Evolutionary conservation across 2,888 invertebrate genomes (phyloP).

Genomic region (Luperina nickerlii): DNA sequence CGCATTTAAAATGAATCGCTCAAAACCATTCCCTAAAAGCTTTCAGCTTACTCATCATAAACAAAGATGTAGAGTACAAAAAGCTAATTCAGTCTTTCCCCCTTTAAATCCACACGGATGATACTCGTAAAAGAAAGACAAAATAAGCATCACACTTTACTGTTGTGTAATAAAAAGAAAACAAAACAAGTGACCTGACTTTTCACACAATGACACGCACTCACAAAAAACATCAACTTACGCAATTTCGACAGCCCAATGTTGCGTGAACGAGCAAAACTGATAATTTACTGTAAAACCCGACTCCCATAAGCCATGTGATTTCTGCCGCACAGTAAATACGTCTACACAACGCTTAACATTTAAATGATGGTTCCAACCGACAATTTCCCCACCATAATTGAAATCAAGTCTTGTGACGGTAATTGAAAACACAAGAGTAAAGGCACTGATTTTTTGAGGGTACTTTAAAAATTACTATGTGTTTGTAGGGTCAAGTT

Average conservation of each 20-base stretch:
- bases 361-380: conserved; percentile 73
- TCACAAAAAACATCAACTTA: conserved; percentile 60
- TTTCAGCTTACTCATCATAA: conserved; percentile 11
- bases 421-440: conserved; percentile 75
- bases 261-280: conserved; percentile 69
- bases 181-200: conserved; percentile 61
- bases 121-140: conserved; percentile 10
- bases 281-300: conserved; percentile 66
- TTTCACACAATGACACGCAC: conserved; percentile 64
- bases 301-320: conserved; percentile 69
- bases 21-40: background rate
- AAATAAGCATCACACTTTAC: conserved; percentile 15
- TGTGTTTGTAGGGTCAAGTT: conserved; percentile 68
- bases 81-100: conserved; percentile 18
- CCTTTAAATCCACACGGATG: conserved; percentile 16
- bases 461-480: conserved; percentile 77
- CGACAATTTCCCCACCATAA: conserved; percentile 77
- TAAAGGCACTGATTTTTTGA: conserved; percentile 67
- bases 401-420: conserved; percentile 76
- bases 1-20: background rate
- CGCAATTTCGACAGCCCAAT: conserved; percentile 53
- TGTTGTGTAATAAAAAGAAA: conserved; percentile 60
- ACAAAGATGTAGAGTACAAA: conserved; percentile 12
- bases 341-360: conserved; percentile 64
- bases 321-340: conserved; percentile 72